Percentiles rank a stretch among this genome's conserved stretches.
These are phyloP conservation scores for Xestia ashworthii DNA, from an alignment of 2,888 invertebrate species.

Conservation along the genomic window DNA sequence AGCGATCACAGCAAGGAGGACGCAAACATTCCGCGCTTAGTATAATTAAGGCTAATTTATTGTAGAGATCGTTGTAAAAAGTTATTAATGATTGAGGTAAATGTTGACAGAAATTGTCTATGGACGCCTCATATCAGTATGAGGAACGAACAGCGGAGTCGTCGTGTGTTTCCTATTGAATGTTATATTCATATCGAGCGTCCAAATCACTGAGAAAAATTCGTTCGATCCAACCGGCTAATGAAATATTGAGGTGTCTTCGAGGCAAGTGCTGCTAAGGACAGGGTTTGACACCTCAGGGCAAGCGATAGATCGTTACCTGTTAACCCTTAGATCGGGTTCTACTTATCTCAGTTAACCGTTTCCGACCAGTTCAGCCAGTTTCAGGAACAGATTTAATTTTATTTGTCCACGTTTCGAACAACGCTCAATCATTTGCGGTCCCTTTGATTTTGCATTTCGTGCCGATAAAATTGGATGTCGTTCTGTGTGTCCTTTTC, in stretches of 20 bases:
- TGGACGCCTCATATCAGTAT: constrained; percentile 8
- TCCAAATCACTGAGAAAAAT: constrained; percentile 30
- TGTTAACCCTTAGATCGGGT: constrained; percentile 51
- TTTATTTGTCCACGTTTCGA: constrained; percentile 7
- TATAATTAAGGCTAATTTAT: constrained; percentile 77
- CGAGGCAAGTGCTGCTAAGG: constrained; percentile 11
- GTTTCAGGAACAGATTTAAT: constrained; percentile 15
- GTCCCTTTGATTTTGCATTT: constrained; percentile 17
- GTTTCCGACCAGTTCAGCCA: constrained; percentile 25
- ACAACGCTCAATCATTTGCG: constrained; percentile 12
- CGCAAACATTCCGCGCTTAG: constrained; percentile 69
- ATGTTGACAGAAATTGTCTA: constrained; percentile 21
- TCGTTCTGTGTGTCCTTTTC: constrained; percentile 4
- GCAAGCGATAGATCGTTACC: constrained; percentile 50
- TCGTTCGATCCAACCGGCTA: constrained; percentile 14
- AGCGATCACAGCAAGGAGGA: constrained; percentile 72
- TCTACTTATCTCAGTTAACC: constrained; percentile 24
- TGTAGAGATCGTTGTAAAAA: constrained; percentile 70
- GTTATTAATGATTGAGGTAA: constrained; percentile 36
- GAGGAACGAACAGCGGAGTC: not conserved
- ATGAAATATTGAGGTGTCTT: constrained; percentile 32
- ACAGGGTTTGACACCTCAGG: too few relatives aligned
- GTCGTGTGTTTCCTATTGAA: not conserved
- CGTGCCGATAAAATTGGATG: constrained; percentile 6
- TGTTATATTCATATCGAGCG: constrained; percentile 40